Conservation (phyloP, 2,888 invertebrate species). For the Micropterix aruncella region DNA sequence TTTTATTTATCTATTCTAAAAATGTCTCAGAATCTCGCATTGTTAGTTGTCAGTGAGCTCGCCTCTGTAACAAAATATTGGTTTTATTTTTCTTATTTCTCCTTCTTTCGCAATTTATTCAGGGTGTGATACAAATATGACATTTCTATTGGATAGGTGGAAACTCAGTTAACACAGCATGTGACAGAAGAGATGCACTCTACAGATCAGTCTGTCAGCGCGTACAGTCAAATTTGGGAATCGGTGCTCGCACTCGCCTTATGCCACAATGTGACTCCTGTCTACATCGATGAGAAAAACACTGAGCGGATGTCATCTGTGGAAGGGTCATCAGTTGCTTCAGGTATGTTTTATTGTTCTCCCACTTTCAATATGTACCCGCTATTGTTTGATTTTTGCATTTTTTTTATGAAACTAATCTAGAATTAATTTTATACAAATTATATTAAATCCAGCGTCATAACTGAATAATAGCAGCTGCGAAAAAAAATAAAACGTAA, state of each 20-base stretch:
- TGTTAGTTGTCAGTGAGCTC: too few species aligned
- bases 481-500: too few species aligned
- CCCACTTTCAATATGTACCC: background rate
- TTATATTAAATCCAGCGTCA: too few species aligned
- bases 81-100: too few species aligned
- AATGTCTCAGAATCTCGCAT: too few species aligned
- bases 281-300: constrained; percentile 51
- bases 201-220: constrained; percentile 13
- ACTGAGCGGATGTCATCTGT: background rate
- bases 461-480: too few species aligned
- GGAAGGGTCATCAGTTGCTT: background rate
- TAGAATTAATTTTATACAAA: too few species aligned
- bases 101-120: too few species aligned
- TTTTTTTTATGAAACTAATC: too few species aligned
- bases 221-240: constrained; percentile 59
- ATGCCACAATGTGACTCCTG: constrained; percentile 98
- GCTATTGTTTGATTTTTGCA: background rate
- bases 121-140: too few species aligned
- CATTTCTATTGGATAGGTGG: constrained; percentile 22
- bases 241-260: constrained; percentile 89
- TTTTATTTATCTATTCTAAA: too few species aligned
- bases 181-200: constrained; percentile 25
- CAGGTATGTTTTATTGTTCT: background rate
- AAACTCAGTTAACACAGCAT: constrained; percentile 30
- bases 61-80: too few species aligned